A percentile compares a stretch with the other conserved stretches of the same genome.
These are phyloP conservation scores for Laspeyria flexula DNA, from an alignment of 2,888 invertebrate genomes.

Conservation along the genomic window DNA sequence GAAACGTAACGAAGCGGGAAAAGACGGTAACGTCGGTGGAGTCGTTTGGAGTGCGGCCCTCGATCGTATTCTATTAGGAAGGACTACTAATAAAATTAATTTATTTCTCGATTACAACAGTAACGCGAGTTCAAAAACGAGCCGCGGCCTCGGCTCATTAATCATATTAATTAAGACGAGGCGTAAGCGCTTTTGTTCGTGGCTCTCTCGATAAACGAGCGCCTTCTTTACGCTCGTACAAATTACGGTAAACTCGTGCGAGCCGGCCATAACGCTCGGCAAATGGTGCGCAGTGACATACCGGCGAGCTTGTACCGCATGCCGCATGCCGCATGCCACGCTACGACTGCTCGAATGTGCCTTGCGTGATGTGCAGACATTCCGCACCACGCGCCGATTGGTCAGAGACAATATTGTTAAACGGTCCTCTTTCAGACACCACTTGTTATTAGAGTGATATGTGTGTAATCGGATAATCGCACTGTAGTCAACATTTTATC, in stretches of 20 bases:
- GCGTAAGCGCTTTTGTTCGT: slow-evolving; percentile 79
- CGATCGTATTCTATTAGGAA: slow-evolving; percentile 78
- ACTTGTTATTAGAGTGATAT: slow-evolving; percentile 64
- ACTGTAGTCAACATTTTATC: slow-evolving; percentile 50
- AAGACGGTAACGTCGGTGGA: slow-evolving; percentile 50
- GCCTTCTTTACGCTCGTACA: slow-evolving; percentile 60
- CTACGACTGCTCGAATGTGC: slow-evolving; percentile 1
- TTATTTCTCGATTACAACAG: slow-evolving; percentile 84
- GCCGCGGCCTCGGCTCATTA: slow-evolving; percentile 78
- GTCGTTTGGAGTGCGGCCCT: slow-evolving; percentile 62
- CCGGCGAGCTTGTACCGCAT: slow-evolving; percentile 14
- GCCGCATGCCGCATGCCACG: not conserved
- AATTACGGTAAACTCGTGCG: slow-evolving; percentile 63
- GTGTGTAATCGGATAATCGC: slow-evolving; percentile 71
- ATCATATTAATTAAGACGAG: slow-evolving; percentile 86
- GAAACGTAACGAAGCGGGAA: slow-evolving; percentile 74
- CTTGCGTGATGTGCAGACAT: slow-evolving; percentile 43
- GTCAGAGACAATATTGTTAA: slow-evolving; percentile 71
- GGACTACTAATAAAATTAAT: slow-evolving; percentile 84
- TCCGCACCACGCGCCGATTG: slow-evolving; percentile 46
- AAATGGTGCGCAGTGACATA: slow-evolving; percentile 46
- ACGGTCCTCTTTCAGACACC: slow-evolving; percentile 53
- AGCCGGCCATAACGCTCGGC: slow-evolving; percentile 53
- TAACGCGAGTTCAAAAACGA: slow-evolving; percentile 78
- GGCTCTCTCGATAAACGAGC: slow-evolving; percentile 71